These are phyloP conservation scores for Lithobius niger DNA, from an alignment of 1,140 invertebrate species.

Conservation along the genomic window DNA sequence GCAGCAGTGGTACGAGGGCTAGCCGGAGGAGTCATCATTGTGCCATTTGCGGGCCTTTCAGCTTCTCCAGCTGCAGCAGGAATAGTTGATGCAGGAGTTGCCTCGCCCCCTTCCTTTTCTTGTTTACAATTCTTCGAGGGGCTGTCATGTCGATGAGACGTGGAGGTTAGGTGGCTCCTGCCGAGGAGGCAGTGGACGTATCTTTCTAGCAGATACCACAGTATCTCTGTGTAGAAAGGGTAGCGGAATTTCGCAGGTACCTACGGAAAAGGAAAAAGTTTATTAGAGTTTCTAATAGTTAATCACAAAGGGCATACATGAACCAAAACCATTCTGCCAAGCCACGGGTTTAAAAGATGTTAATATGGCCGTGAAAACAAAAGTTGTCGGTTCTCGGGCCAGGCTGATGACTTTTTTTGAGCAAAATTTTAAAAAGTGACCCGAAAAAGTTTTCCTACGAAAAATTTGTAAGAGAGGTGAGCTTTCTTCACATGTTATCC, in stretches of 20 bases:
- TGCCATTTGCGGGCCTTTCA: slow-evolving; percentile 9
- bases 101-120: slow-evolving; percentile 14
- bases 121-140: not conserved
- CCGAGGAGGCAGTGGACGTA: slow-evolving; percentile 82
- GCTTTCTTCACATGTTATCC: no score
- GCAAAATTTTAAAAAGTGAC: no score
- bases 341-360: no score
- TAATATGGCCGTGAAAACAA: no score
- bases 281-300: slow-evolving; percentile 4
- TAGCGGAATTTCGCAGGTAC: slow-evolving; percentile 94
- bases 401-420: no score
- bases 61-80: slow-evolving; percentile 18
- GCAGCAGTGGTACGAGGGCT: not conserved
- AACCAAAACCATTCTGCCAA: no score
- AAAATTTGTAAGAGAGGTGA: no score
- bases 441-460: not conserved
- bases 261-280: slow-evolving; percentile 38
- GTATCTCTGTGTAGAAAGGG: slow-evolving; percentile 93
- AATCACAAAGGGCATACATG: no score
- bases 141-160: slow-evolving; percentile 32
- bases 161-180: slow-evolving; percentile 54
- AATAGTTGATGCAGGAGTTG: no score
- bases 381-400: no score
- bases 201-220: slow-evolving; percentile 92
- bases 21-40: slow-evolving; percentile 7